Conservation (phyloP, 2,888 invertebrate species). For the Desoria tigrina region DNA sequence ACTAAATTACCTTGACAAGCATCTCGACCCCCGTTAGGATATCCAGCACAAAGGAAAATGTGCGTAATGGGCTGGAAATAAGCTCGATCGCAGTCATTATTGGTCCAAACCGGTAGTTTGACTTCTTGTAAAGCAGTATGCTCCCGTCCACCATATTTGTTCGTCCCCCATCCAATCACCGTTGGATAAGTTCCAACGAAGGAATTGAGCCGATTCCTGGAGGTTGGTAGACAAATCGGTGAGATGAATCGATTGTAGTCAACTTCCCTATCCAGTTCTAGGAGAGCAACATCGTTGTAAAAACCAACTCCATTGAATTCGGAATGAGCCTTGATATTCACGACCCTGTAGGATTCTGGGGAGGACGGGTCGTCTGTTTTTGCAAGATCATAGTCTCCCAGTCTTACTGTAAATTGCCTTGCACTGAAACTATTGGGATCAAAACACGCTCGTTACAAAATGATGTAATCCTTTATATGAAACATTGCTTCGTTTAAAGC, state of each 20-base stretch:
- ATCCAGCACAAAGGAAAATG: conserved; percentile 86
- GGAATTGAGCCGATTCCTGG: conserved; percentile 62
- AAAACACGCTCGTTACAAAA: background rate
- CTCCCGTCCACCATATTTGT: conserved; percentile 71
- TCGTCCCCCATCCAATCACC: conserved; percentile 80
- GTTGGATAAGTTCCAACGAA: conserved; percentile 77
- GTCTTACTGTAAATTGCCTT: conserved; percentile 81
- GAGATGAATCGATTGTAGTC: conserved; percentile 81
- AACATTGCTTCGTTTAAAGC: too few species aligned
- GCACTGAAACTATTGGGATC: conserved; percentile 71
- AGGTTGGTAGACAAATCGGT: conserved; percentile 79
- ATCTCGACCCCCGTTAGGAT: conserved; percentile 84
- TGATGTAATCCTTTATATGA: background rate
- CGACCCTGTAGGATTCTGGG: conserved; percentile 75
- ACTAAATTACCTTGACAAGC: conserved; percentile 72
- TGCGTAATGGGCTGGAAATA: conserved; percentile 91
- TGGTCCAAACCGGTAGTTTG: conserved; percentile 81
- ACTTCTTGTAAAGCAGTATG: conserved; percentile 83
- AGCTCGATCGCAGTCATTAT: conserved; percentile 83
- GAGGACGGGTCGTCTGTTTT: conserved; percentile 81
- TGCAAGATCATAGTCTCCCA: conserved; percentile 84
- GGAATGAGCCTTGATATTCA: conserved; percentile 77
- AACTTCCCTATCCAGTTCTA: conserved; percentile 72
- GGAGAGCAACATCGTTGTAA: conserved; percentile 90
- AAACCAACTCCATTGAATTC: conserved; percentile 86